Evolutionary conservation across 2,888 invertebrate species (phyloP).

Genomic region (Hirtodrosophila confusa): DNA sequence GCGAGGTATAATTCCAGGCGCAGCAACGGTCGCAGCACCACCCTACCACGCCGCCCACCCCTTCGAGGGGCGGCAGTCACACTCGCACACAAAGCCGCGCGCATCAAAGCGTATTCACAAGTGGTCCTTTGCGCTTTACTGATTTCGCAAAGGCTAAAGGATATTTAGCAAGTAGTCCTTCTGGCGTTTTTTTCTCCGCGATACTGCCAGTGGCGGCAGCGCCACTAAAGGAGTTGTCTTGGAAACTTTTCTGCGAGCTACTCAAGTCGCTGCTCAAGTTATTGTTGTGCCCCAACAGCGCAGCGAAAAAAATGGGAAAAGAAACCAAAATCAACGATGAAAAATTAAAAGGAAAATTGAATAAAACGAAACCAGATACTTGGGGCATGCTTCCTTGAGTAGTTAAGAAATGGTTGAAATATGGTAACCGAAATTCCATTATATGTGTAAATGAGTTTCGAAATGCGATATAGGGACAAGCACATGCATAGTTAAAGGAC

Average conservation of each 20-base stretch:
- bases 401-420: conserved; percentile 21
- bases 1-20: conserved; percentile 18
- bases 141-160: conserved; percentile 78
- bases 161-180: conserved; percentile 75
- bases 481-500: too few species aligned
- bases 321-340: conserved; percentile 56
- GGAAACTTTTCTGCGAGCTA: conserved; percentile 79
- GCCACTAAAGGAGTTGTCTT: conserved; percentile 80
- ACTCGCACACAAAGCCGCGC: conserved; percentile 67
- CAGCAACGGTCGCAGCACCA: conserved; percentile 1
- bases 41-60: neutral
- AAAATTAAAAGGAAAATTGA: too few species aligned
- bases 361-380: conserved; percentile 66
- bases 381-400: conserved; percentile 3
- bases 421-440: conserved; percentile 11
- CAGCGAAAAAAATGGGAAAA: conserved; percentile 41
- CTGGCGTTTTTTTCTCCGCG: conserved; percentile 44
- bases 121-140: conserved; percentile 82
- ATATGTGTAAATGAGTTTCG: neutral
- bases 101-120: conserved; percentile 82
- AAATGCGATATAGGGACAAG: neutral
- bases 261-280: conserved; percentile 72
- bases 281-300: conserved; percentile 51
- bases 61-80: conserved; percentile 55
- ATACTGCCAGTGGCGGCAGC: conserved; percentile 29